Evolutionary conservation across 1,140 invertebrate genomes (phyloP).

Genomic region (Drosophila pallidifrons): DNA sequence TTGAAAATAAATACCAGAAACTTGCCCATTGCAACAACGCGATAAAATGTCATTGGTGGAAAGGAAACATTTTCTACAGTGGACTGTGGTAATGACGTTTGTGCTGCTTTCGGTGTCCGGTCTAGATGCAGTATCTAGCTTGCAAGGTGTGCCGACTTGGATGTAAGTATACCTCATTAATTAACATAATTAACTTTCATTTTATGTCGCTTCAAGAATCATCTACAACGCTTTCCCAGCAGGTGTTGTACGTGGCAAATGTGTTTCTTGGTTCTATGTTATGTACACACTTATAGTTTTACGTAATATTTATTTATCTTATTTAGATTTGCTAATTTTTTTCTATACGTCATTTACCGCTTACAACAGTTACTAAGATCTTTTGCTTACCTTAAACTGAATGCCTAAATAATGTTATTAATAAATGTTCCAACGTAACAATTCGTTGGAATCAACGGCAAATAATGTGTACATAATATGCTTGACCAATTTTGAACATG

Average conservation of each 20-base stretch:
- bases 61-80: slow-evolving; percentile 68
- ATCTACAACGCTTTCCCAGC: background rate
- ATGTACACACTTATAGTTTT: background rate
- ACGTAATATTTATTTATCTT: too few relatives aligned
- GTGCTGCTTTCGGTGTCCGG: slow-evolving; percentile 58
- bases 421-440: too few relatives aligned
- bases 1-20: slow-evolving; percentile 18
- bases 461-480: too few relatives aligned
- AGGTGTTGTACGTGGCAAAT: slow-evolving; percentile 1
- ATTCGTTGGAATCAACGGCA: too few relatives aligned
- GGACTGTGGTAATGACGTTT: slow-evolving; percentile 62
- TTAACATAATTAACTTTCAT: slow-evolving; percentile 10
- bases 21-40: slow-evolving; percentile 16
- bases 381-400: too few relatives aligned
- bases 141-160: slow-evolving; percentile 82
- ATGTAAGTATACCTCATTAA: slow-evolving; percentile 71
- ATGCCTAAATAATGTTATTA: too few relatives aligned
- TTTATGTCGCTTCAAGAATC: background rate
- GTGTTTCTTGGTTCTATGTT: background rate
- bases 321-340: background rate
- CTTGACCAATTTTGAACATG: too few relatives aligned
- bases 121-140: slow-evolving; percentile 53
- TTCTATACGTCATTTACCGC: too few relatives aligned
- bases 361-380: too few relatives aligned
- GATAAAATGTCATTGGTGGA: slow-evolving; percentile 70